Evolutionary conservation across 1,140 invertebrate genomes (phyloP), one percentile per base, ranked within the genome.

Genomic region (Chymomyza costata): DNA sequence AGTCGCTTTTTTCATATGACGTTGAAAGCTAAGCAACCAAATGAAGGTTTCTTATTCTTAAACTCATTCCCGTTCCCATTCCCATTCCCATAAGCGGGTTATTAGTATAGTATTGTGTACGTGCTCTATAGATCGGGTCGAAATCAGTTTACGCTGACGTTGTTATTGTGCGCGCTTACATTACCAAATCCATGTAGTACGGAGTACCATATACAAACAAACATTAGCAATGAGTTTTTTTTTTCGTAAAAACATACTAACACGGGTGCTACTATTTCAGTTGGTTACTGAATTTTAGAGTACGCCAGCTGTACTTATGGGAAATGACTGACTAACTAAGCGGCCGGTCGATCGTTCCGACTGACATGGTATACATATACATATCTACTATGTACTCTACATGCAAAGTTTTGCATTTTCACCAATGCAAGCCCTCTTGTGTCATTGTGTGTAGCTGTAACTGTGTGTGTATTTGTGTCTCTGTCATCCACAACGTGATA

Each of bases 261-360:
- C 73, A 73, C 73, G 74, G 70, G 73, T 80, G 73, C 73, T 80
- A 80, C 73, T 80, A 80, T 80, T 80, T 80, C 73, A 80, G 74
- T 80, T 80, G 68, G 68, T 78, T 78, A 80, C 73, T 80, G 81
- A 80, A 81, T 70, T 71, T 81, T 78, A 78, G 74, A 73, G 73
- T 59, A n/a, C n/a, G n/a, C 59, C 41, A 11, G 25, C 34, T n/a
- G n/a, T n/a, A n/a, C n/a, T n/a, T n/a, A n/a, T n/a, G n/a, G n/a
- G n/a, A n/a, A 48, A 44, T 30, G 70, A 52, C 68, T 62, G 68
- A 63, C 73, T 81, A 74, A 80, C 74, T 80, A 81, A 80, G 67
- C 67, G 32, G 32, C 32, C 8, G 32, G 35, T 14, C 15, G 11
- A 10, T 14, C 6, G 14, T 2, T 5, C 35, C 2, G 6, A 2